These are phyloP conservation scores for Habrosyne pyritoides DNA, from an alignment of 2,888 invertebrate genomes.

Conservation along the genomic window DNA sequence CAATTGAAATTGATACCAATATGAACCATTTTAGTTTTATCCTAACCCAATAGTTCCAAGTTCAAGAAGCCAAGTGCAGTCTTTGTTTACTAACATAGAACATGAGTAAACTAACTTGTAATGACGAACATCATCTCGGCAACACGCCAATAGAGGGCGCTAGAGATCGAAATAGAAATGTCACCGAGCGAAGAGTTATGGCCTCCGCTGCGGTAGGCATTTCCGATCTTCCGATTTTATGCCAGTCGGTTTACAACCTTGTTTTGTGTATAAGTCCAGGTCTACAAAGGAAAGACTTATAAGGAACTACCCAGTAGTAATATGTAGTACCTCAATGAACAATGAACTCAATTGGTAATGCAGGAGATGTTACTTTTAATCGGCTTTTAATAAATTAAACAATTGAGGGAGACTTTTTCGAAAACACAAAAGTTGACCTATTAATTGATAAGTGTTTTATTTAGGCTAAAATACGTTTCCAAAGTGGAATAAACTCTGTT, in stretches of 20 bases:
- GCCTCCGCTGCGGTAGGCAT: conserved; percentile 63
- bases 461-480: conserved; percentile 33
- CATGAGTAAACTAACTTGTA: conserved; percentile 66
- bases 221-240: conserved; percentile 68
- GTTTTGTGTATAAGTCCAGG: conserved; percentile 1
- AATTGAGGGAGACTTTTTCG: too few species aligned
- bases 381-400: too few species aligned
- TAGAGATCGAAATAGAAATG: conserved; percentile 70
- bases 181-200: conserved; percentile 65
- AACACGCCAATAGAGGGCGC: conserved; percentile 80
- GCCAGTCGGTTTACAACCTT: conserved; percentile 16
- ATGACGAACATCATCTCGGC: conserved; percentile 64
- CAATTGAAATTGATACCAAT: too few species aligned
- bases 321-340: too few species aligned
- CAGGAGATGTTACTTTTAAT: too few species aligned
- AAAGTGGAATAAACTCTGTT: conserved; percentile 46
- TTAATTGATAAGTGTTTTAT: conserved; percentile 30
- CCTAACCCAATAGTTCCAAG: conserved; percentile 19
- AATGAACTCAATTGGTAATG: too few species aligned
- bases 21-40: too few species aligned
- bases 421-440: too few species aligned
- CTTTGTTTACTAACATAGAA: conserved; percentile 79
- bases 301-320: conserved; percentile 7
- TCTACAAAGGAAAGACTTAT: not conserved
- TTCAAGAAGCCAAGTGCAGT: conserved; percentile 22